Conservation (phyloP, 1,140 invertebrate species). For the Pissodes strobi region DNA sequence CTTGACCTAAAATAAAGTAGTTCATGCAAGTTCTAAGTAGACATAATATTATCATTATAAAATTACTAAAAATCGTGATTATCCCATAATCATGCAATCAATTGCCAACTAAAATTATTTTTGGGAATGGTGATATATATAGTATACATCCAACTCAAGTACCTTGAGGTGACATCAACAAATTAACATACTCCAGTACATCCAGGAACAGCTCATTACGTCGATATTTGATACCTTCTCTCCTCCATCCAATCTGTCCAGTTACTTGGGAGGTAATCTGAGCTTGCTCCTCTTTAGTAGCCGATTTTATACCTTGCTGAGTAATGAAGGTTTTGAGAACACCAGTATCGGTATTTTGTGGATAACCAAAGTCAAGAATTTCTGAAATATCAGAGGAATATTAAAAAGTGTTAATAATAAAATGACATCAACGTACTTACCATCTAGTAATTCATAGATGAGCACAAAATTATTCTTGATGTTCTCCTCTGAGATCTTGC, state of each 20-base stretch:
- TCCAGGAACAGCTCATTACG: constrained; percentile 99
- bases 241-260: constrained; percentile 99
- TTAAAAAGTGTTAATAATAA: too few relatives aligned
- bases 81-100: too few relatives aligned
- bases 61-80: too few relatives aligned
- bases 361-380: constrained; percentile 99
- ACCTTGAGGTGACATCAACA: constrained; percentile 99
- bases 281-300: constrained; percentile 98
- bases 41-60: too few relatives aligned
- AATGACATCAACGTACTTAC: too few relatives aligned
- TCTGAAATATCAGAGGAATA: too few relatives aligned
- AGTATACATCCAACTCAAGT: too few relatives aligned
- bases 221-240: constrained; percentile 99
- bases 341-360: constrained; percentile 99
- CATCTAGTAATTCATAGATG: constrained; percentile 98
- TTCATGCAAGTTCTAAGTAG: too few relatives aligned
- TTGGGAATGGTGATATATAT: too few relatives aligned
- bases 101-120: too few relatives aligned
- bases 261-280: constrained; percentile 99
- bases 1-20: constrained; percentile 82
- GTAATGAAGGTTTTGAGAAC: constrained; percentile 99
- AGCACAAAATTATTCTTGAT: constrained; percentile 99
- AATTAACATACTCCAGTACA: constrained; percentile 99
- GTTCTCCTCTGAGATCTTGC: constrained; percentile 99
- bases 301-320: constrained; percentile 98